Base-by-base conservation (phyloP, 2,797 vertebrate genomes). In the Falco cherrug region DNA sequence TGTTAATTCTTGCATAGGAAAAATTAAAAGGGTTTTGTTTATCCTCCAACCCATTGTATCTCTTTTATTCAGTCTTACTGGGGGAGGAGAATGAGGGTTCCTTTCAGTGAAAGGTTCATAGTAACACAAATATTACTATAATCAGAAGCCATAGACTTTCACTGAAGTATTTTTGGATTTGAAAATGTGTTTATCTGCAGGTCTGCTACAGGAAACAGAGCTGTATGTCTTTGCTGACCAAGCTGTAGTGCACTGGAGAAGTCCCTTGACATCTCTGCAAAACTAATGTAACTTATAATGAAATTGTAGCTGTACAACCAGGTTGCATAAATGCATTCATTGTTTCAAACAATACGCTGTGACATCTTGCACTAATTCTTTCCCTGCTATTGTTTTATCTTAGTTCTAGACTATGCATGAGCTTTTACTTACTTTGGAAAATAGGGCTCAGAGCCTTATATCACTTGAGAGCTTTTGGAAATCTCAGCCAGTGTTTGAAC, bases 11-110 rank as follows among this genome's bases (percentile, higher is more conserved):
- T 89, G 37, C 5, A 0, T 56, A 41, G 81, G 57, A 83, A 89
- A 84, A n/a, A 67, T 91, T 84, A 50, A 84, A 93, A 87, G 61
- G 33, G 21, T 83, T 96, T 90, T 79, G 56, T 80, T 96, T 96
- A n/a, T 61, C 35, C 13, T 90, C 31, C 47, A 65, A 14, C 11
- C 17, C 4, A 6, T 81, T 92, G 73, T 65, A 35, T 78, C 31
- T 76, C 87, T 74, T 33, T n/a, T 74, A 45, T 4, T 95, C 37
- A 56, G 74, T 57, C 48, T 41, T 95, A 28, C 48, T 78, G 21
- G 37, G 41, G 24, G 12, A 76, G 39, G 19, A 84, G 39, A 67
- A 56, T 45, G 31, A 93, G 31, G 19, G 21, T 53, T 16, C 26
- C 22, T 85, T 87, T 85, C 60, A 81, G 25, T 67, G 37, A 85